Base-by-base conservation (phyloP, 1,140 invertebrate genomes). In the Euglossa dilemma region DNA sequence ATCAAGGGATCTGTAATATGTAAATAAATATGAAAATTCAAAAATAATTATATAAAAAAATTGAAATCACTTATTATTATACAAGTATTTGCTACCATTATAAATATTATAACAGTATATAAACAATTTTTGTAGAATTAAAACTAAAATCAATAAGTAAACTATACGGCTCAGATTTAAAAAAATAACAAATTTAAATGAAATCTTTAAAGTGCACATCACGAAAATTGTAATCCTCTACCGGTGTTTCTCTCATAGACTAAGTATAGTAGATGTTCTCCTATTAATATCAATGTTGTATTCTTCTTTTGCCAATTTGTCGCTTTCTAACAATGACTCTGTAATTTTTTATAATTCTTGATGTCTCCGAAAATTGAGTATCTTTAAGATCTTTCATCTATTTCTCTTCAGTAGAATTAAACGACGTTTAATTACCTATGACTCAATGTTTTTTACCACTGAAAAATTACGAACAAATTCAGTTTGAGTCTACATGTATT, bases 231-330 rank as follows among this genome's bases (percentile, higher is more conserved):
- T 73, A 69, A 85, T n/a, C 50, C 69, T 72, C 36, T 86, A 72
- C 81, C 63, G 67, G 86, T 87, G 82, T 87, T 83, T 86, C 71
- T 85, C 86, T 86, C 70, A 47, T 79, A 84, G 71, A 69, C 47
- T 69, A 23, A 45, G 45, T 61, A 45, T 67, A 63, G 25, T 67
- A 84, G 56, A 77, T 52, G 28, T 88, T 86, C 52, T 73, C 57
- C 82, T 50, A 54, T 54, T 79, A 23, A 82, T 25, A 73, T 25
- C 25, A 59, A 23, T 74, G 63, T 70, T 72, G 52, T 76, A 66
- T 76, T 23, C 76, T 80, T 76, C 20, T 54, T 78, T 52, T 78
- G 50, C 67, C 56, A 61, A 61, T 85, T 54, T 57, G 56, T 59
- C 63, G 50, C 16, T 64, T 57, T 8, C 79, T 59, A 28, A 8